phyloP scores from a whole-genome alignment of 2,888 invertebrate genomes.

The Dicyrtomina minuta region DNA sequence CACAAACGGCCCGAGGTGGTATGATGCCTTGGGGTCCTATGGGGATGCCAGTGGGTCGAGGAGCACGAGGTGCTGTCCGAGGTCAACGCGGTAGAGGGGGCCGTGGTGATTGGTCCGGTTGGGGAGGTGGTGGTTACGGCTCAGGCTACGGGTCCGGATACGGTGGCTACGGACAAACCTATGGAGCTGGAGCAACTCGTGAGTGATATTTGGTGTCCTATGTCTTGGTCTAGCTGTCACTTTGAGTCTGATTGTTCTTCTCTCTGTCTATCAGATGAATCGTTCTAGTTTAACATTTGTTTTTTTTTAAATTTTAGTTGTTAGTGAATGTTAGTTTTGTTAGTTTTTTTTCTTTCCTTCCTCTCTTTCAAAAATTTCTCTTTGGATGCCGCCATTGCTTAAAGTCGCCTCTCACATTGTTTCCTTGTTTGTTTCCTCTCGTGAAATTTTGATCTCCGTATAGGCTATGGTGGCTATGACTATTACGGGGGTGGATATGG shows the following conservation, averaged over 20 bases:
- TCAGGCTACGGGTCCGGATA: slow-evolving; percentile 40
- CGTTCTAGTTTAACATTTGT: slow-evolving; percentile 10
- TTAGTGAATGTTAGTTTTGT: background rate
- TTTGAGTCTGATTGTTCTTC: slow-evolving; percentile 3
- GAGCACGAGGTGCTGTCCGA: slow-evolving; percentile 51
- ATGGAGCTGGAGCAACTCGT: slow-evolving; percentile 46
- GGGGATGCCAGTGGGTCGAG: slow-evolving; percentile 44
- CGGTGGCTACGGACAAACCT: slow-evolving; percentile 49
- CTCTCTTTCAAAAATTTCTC: background rate
- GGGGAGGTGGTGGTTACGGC: slow-evolving; percentile 42
- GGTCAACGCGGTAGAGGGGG: slow-evolving; percentile 53
- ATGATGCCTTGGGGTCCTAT: slow-evolving; percentile 50
- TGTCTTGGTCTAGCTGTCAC: slow-evolving; percentile 8
- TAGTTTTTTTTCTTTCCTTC: background rate
- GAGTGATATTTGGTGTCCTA: slow-evolving; percentile 19
- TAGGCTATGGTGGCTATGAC: slow-evolving; percentile 46
- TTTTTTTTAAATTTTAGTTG: background rate
- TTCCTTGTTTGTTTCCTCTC: slow-evolving; percentile 33
- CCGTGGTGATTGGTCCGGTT: slow-evolving; percentile 51
- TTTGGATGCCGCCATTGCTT: slow-evolving; percentile 32
- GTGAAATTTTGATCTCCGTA: slow-evolving; percentile 23
- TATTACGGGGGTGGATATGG: slow-evolving; percentile 54
- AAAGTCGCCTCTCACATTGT: slow-evolving; percentile 31
- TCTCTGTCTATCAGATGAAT: background rate
- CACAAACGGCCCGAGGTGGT: slow-evolving; percentile 53